Evolutionary conservation across 1,140 invertebrate genomes (phyloP), one percentile per base, ranked within the genome.

Genomic region (Aphidius ervi): DNA sequence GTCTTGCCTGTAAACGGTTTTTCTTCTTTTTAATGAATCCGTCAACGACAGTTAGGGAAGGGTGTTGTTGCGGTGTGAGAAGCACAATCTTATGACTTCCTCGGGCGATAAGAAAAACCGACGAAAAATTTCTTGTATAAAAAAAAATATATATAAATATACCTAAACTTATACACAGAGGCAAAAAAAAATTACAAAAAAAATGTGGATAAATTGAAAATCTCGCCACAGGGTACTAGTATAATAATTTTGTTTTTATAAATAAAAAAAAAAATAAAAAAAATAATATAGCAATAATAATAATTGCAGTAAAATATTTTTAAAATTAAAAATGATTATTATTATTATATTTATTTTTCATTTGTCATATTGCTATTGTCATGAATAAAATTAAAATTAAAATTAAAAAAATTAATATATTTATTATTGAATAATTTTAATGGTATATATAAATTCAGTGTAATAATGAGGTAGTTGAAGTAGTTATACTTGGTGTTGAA

Each of bases 11-110:
- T 64, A 71, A 68, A 56, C 63, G 67, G 23, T 31, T 31, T 31
- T 31, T 31, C 23, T 43, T 43, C 42, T 54, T 73, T 77, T 74
- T 76, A 74, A 76, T 76, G 73, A 77, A 74, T 78, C 70, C 71
- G 70, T 73, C 74, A 72, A 70, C 72, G 73, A 70, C 54, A 62
- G 60, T 56, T 56, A 39, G 52, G 42, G 46, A 46, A 48, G 45
- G 43, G 52, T 56, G 9, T 57, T 46, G 20, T 49, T 58, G 68
- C 52, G 45, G 59, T 31, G 46, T 43, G 53, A 57, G 63, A 43
- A 56, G 56, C 64, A 65, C 65, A 69, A 70, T 76, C 68, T 77
- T 72, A 65, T 66, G 58, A 48, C 61, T 69, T 68, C 63, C 63
- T 39, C 39, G 62, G 69, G 70, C 72, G 68, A 71, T 67, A 66